Percentiles rank a stretch among this genome's conserved stretches.
Conservation (phyloP, 2,797 vertebrate genomes). For the Acipenser transmontanus region DNA sequence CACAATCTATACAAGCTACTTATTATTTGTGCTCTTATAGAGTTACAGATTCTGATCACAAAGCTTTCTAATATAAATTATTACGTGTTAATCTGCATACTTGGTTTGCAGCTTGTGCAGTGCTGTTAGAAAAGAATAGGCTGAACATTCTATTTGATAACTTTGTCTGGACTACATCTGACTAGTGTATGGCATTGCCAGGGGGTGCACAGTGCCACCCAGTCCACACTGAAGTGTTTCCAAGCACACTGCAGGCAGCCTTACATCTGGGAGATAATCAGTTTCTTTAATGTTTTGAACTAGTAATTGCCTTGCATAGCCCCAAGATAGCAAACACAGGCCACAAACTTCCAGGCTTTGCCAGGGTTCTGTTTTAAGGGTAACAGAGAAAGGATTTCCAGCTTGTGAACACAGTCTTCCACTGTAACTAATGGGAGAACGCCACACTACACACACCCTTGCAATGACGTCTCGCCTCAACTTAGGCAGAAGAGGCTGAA, state of each 20-base stretch:
- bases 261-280: slow-evolving; percentile 60
- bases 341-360: slow-evolving; percentile 55
- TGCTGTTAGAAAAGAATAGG: too few species aligned
- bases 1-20: too few species aligned
- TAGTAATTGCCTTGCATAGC: slow-evolving; percentile 75
- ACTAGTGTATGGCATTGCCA: neutral
- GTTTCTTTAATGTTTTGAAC: slow-evolving; percentile 73
- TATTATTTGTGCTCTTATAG: too few species aligned
- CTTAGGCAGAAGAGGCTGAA: too few species aligned
- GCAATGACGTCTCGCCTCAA: too few species aligned
- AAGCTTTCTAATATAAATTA: too few species aligned
- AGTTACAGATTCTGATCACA: too few species aligned
- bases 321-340: slow-evolving; percentile 82
- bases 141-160: neutral
- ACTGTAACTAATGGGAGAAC: too few species aligned
- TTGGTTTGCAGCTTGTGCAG: too few species aligned
- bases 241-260: slow-evolving; percentile 41
- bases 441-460: too few species aligned
- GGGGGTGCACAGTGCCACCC: neutral
- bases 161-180: neutral
- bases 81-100: too few species aligned
- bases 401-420: slow-evolving; percentile 41
- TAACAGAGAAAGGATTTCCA: slow-evolving; percentile 45
- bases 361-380: slow-evolving; percentile 33
- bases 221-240: neutral